These are phyloP conservation scores for Cliona cf. orientalis DNA, from an alignment of 37 sponge, comb jelly and placozoan species.

Conservation along the genomic window DNA sequence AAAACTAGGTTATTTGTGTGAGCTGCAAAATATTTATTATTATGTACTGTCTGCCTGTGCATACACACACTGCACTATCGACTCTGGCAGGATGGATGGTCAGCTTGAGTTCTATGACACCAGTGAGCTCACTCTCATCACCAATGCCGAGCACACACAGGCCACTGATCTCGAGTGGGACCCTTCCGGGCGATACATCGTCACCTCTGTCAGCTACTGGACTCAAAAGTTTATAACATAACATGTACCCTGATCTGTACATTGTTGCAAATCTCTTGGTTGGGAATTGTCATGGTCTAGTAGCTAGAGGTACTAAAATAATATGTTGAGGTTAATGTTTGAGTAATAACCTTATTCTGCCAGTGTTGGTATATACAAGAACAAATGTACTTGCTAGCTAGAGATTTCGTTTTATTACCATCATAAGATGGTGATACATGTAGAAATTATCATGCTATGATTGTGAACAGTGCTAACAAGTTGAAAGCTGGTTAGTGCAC, in stretches of 20 bases:
- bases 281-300: not conserved
- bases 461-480: too few species aligned
- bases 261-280: not conserved
- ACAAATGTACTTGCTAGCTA: too few species aligned
- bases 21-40: not conserved
- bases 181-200: constrained; percentile 95
- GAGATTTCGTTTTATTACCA: too few species aligned
- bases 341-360: not conserved
- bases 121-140: constrained; percentile 72
- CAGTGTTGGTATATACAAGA: not conserved
- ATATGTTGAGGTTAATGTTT: not conserved
- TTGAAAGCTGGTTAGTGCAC: too few species aligned
- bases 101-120: constrained; percentile 93
- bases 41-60: not conserved
- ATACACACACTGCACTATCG: not conserved
- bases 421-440: too few species aligned
- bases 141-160: constrained; percentile 70
- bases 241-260: not conserved
- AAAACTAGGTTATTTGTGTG: too few species aligned
- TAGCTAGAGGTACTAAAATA: not conserved
- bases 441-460: too few species aligned
- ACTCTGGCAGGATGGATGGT: constrained; percentile 60
- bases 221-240: constrained; percentile 63
- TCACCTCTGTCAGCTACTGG: constrained; percentile 87
- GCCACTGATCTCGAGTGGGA: constrained; percentile 97